Evolutionary conservation across 2,797 vertebrate species (phyloP), one percentile per base, ranked within the genome.

Genomic region (Amniataba percoides): DNA sequence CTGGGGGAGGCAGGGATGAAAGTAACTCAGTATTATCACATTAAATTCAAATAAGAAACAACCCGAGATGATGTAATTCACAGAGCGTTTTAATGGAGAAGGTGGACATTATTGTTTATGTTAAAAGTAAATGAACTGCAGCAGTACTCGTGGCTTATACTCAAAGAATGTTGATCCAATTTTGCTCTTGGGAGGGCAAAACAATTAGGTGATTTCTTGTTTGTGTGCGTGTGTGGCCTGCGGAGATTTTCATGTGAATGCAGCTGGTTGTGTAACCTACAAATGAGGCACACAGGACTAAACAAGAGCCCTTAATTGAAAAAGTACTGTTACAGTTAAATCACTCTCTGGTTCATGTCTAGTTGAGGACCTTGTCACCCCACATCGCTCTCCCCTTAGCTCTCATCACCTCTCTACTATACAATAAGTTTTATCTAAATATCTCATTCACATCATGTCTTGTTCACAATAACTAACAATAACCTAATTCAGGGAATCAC

Each of bases 111-210:
- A 59, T 64, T 74, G 58, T 77, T 81, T 77, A 83, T 76, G 64
- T 83, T 83, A n/a, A 74, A 77, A 73, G 57, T 67, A 85, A 80
- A 81, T 80, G 27, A 77, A 63, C 59, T 72, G 59, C 69, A 81
- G 74, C 58, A 66, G 51, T 45, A 52, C 51, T 63, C 59, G 14
- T 43, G 36, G 49, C 60, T 80, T 58, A 52, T 60, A 72, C 53
- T 48, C 25, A 73, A 84, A 74, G 58, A 74, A 59, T 69, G 58
- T 64, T 74, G 59, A 70, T 70, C 69, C 48, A 55, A 57, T 66
- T 83, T 83, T 58, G 68, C 39, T 86, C 64, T 72, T 70, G 69
- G 77, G 65, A 82, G 82, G 68, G 71, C 71, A 82, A 74, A 72
- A 76, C 52, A 75, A 55, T 85, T 65, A 64, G n/a, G 49, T n/a